Evolutionary conservation across 2,113 vertebrate species (phyloP).

Genomic region (Thymallus thymallus): DNA sequence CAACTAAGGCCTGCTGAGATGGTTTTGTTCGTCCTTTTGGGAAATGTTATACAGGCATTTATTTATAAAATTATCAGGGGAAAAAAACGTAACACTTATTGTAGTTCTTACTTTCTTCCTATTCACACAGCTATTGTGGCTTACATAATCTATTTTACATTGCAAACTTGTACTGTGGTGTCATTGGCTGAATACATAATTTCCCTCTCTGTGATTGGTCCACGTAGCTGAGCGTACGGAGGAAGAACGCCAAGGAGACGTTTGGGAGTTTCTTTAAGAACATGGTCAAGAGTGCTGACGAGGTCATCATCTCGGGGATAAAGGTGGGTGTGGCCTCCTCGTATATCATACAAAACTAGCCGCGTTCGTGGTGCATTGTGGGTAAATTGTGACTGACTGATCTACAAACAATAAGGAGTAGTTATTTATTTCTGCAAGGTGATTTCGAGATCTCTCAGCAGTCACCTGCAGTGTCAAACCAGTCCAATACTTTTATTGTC

Average conservation of each 20-base stretch:
- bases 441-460: too few species aligned
- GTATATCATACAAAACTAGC: background rate
- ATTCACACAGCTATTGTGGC: too few species aligned
- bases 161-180: background rate
- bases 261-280: conserved; percentile 96
- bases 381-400: too few species aligned
- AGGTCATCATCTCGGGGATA: conserved; percentile 92
- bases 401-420: too few species aligned
- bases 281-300: conserved; percentile 93
- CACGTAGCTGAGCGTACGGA: conserved; percentile 87
- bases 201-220: conserved; percentile 1
- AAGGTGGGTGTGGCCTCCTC: conserved; percentile 75
- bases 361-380: too few species aligned
- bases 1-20: conserved; percentile 1
- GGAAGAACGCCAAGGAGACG: conserved; percentile 97
- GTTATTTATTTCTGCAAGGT: too few species aligned
- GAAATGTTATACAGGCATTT: too few species aligned
- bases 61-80: too few species aligned
- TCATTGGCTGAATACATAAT: background rate
- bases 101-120: too few species aligned
- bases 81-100: too few species aligned
- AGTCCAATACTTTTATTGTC: too few species aligned
- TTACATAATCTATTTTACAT: background rate
- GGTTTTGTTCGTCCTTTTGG: conserved; percentile 4
- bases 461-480: too few species aligned